Evolutionary conservation across 2,797 vertebrate genomes (phyloP), one percentile per base, ranked within the genome.

Genomic region (Pangasius djambal): DNA sequence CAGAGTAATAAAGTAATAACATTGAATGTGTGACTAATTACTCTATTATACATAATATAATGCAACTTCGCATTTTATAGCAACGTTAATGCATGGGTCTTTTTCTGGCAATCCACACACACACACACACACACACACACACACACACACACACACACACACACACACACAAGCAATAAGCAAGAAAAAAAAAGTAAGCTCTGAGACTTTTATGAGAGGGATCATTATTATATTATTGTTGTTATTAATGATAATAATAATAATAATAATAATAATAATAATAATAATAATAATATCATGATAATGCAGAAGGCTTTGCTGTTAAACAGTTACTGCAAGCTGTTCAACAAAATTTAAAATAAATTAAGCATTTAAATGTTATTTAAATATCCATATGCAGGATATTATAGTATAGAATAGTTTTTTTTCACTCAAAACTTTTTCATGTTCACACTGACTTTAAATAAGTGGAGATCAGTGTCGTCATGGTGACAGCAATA

Each of bases 61-160:
- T 31, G 15, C 25, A 78, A 78, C 6, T 78, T 78, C 28, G 0
- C 28, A 3, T 55, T n/a, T 10, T 57, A 15, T 52, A 55, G 6
- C 15, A 81, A 22, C 9, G 52, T 37, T 59, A 22, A 34, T 37
- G n/a, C 3, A 72, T 1, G 37, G 34, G 7, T 40, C 18, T 72
- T 40, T 37, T 20, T 69, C 31, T 1, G 28, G 63, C 3, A 20
- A 50, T 48, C 52, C 70, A 72, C 70, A 20, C 78, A 34, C 31
- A 59, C 31, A 40, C n/a, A 61, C 74, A 77, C 74, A 78, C 79
- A 22, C 57, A 44, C 12, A 16, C 57, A 16, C 79, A 63, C 34
- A 63, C 34, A 63, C 79, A 59, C 78, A 61, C 79, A 82, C 57
- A 40, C 75, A 61, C 52, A n/a, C n/a, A n/a, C n/a, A 61, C 18